Evolutionary conservation across 2,888 invertebrate genomes (phyloP).

Genomic region (Quadroppia sp.): DNA sequence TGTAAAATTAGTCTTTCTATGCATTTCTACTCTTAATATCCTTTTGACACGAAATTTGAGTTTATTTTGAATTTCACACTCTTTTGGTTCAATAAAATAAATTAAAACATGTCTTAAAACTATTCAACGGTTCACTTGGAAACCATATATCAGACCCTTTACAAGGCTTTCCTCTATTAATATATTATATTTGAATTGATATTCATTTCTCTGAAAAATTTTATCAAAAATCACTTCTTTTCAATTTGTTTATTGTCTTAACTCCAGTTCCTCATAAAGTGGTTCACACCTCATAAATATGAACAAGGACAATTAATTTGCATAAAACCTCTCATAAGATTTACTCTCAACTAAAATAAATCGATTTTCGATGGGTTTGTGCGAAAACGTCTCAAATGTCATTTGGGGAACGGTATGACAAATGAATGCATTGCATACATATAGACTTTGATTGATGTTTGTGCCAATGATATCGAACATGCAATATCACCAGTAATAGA

Average conservation of each 20-base stretch:
- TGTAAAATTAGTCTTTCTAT: slow-evolving; percentile 19
- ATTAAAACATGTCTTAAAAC: slow-evolving; percentile 9
- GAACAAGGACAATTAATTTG: slow-evolving; percentile 16
- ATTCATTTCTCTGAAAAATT: too few species aligned
- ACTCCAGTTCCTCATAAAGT: not conserved
- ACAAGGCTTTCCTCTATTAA: not conserved
- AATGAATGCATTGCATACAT: slow-evolving; percentile 27
- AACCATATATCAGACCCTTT: not conserved
- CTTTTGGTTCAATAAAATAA: not conserved
- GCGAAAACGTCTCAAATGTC: slow-evolving; percentile 28
- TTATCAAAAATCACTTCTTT: too few species aligned
- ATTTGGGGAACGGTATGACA: slow-evolving; percentile 28
- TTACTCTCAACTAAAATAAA: not conserved
- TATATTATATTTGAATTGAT: too few species aligned
- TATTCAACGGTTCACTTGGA: not conserved
- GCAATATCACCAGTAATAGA: not conserved
- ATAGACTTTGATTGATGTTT: slow-evolving; percentile 31
- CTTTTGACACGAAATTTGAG: slow-evolving; percentile 19
- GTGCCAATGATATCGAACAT: slow-evolving; percentile 26
- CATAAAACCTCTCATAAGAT: slow-evolving; percentile 21
- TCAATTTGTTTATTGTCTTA: too few species aligned
- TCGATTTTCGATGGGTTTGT: not conserved
- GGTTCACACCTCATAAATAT: slow-evolving; percentile 7
- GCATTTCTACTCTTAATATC: slow-evolving; percentile 24
- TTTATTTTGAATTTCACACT: slow-evolving; percentile 1